Conservation (phyloP, 2,113 vertebrate genomes). For the Phainopepla nitens region DNA sequence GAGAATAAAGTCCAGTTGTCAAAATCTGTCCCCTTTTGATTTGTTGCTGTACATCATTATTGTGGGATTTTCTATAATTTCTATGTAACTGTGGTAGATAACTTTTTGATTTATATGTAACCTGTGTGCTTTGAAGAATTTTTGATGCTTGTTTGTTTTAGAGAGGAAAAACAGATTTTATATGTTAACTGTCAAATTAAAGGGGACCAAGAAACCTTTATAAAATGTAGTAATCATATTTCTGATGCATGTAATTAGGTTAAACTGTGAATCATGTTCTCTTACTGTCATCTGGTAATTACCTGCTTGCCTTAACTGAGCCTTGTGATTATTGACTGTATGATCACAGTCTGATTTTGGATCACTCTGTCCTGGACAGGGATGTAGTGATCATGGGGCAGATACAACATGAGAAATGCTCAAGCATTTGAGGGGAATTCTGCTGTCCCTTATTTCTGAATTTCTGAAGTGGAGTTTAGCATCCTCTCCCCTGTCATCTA, state of each 20-base stretch:
- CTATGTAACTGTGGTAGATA: not conserved
- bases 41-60: not conserved
- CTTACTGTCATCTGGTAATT: not conserved
- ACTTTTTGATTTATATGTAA: not conserved
- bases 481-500: not conserved
- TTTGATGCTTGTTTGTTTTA: not conserved
- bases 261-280: not conserved
- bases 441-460: not conserved
- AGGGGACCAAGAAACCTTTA: not conserved
- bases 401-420: not conserved
- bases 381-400: not conserved
- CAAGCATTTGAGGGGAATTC: not conserved
- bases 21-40: not conserved
- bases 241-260: not conserved
- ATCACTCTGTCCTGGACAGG: not conserved
- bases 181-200: not conserved
- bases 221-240: not conserved
- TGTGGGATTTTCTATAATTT: not conserved
- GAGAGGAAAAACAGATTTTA: not conserved
- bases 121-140: not conserved
- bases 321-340: not conserved
- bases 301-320: not conserved
- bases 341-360: not conserved
- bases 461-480: not conserved
- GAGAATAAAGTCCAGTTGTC: not conserved